These are phyloP conservation scores for Epistrophella euchroma DNA, from an alignment of 2,888 invertebrate genomes.

Conservation along the genomic window DNA sequence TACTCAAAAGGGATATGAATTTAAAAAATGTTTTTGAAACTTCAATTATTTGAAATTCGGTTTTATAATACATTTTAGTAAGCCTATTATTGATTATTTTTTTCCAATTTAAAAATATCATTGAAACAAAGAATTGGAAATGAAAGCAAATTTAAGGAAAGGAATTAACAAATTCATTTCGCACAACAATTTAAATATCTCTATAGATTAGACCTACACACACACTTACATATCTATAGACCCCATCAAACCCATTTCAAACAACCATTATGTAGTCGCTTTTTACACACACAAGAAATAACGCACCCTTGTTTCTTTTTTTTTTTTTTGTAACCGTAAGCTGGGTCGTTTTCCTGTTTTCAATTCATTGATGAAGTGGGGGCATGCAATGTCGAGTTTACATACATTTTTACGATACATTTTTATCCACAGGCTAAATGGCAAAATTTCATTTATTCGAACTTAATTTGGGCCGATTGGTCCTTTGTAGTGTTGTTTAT, in stretches of 20 bases:
- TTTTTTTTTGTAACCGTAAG: conserved; percentile 26
- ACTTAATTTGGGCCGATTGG: conserved; percentile 57
- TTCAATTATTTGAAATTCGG: not conserved
- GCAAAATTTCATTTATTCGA: conserved; percentile 67
- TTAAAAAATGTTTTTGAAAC: not conserved
- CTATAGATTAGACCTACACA: not conserved
- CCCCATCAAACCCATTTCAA: conserved; percentile 9
- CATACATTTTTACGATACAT: conserved; percentile 29
- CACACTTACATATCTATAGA: not conserved
- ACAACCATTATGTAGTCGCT: conserved; percentile 10
- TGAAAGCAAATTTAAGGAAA: conserved; percentile 24
- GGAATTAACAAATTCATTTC: conserved; percentile 50
- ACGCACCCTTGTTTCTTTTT: conserved; percentile 40
- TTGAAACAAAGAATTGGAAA: not conserved
- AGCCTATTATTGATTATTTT: conserved; percentile 1
- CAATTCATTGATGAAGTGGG: conserved; percentile 12
- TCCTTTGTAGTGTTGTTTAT: conserved; percentile 62
- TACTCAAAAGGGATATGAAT: not conserved
- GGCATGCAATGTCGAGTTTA: conserved; percentile 36
- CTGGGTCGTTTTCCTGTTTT: conserved; percentile 30
- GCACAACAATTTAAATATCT: conserved; percentile 31
- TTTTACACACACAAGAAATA: conserved; percentile 28
- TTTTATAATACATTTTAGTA: not conserved
- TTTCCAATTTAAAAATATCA: not conserved
- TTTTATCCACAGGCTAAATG: conserved; percentile 51